These are phyloP conservation scores for Microcebus ravelobensis DNA, from an alignment of 2,113 vertebrate species.

Conservation along the genomic window DNA sequence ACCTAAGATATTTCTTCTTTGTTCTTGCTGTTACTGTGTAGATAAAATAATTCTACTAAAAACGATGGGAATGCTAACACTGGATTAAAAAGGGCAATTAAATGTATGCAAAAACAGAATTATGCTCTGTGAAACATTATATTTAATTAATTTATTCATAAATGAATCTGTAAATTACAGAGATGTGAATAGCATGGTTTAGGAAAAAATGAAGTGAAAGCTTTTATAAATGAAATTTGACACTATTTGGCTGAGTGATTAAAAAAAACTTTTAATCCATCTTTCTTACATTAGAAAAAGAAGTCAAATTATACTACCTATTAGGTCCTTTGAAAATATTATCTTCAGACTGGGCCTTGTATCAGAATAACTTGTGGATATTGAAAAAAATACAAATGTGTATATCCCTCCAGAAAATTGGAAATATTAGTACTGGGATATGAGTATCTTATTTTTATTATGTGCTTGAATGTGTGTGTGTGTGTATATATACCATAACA, in stretches of 20 bases:
- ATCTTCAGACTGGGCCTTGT: not conserved
- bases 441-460: not conserved
- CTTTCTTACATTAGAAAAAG: not conserved
- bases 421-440: not conserved
- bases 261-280: not conserved
- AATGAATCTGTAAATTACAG: not conserved
- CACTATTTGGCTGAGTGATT: not conserved
- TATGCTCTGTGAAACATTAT: not conserved
- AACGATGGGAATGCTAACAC: not conserved
- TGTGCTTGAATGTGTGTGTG: not conserved
- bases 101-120: not conserved
- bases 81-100: not conserved
- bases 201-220: not conserved
- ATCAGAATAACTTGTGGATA: not conserved
- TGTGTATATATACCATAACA: not conserved
- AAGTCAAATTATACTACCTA: not conserved
- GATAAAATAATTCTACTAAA: conserved; percentile 6
- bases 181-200: not conserved
- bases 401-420: not conserved
- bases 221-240: not conserved
- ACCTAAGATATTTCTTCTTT: not conserved
- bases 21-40: not conserved
- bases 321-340: not conserved
- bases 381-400: not conserved
- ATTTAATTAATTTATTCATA: not conserved